These are phyloP conservation scores for Gila robusta DNA, from an alignment of 2,797 vertebrate species.

Conservation along the genomic window DNA sequence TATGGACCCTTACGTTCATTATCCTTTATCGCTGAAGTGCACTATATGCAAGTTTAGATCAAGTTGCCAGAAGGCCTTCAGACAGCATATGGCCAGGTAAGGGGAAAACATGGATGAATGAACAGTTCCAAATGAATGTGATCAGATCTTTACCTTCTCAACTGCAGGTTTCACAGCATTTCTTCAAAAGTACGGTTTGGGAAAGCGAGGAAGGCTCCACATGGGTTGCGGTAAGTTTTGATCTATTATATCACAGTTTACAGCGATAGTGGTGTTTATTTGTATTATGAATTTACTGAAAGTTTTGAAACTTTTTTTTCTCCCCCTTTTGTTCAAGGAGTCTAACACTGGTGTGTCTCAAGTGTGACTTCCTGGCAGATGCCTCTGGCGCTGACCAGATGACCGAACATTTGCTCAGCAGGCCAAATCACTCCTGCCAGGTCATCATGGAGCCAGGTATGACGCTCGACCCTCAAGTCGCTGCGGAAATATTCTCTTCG, in stretches of 20 bases:
- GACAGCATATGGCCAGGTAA: conserved; percentile 95
- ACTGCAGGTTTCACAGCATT: conserved; percentile 89
- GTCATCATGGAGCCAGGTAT: conserved; percentile 80
- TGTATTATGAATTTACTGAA: not conserved
- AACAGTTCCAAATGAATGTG: not conserved
- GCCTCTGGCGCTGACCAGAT: conserved; percentile 88
- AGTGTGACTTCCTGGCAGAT: conserved; percentile 89
- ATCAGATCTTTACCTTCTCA: not conserved
- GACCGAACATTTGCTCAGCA: conserved; percentile 89
- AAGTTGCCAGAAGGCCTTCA: conserved; percentile 93
- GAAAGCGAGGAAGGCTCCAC: conserved; percentile 82
- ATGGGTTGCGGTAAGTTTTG: conserved; percentile 80
- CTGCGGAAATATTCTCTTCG: not conserved
- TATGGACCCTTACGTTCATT: conserved; percentile 90
- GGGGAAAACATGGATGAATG: not conserved
- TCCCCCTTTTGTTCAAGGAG: conserved; percentile 74
- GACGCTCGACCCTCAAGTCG: not conserved
- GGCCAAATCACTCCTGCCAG: conserved; percentile 87
- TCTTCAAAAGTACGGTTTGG: conserved; percentile 85
- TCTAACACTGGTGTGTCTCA: conserved; percentile 90
- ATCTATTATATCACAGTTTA: not conserved
- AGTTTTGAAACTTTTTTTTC: not conserved
- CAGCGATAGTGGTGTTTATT: not conserved
- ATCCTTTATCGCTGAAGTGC: conserved; percentile 88
- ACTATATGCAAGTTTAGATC: conserved; percentile 93